A percentile compares a stretch with the other conserved stretches of the same genome.
Evolutionary conservation across 37 sponge, comb jelly and placozoan genomes (phyloP).

Genomic region (Halichondria panicea): DNA sequence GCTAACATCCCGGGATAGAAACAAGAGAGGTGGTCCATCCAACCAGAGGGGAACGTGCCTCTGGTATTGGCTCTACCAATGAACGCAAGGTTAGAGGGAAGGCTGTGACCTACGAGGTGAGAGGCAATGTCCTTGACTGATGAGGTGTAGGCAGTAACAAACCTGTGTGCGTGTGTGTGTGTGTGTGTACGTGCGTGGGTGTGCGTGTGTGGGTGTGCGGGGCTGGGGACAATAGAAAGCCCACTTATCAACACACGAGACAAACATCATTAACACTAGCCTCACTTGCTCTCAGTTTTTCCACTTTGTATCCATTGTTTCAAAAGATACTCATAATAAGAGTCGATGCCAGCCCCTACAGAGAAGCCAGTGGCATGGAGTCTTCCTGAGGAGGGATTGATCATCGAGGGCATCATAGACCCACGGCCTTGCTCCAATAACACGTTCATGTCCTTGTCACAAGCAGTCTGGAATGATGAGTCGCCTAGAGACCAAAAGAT

Average conservation of each 20-base stretch:
- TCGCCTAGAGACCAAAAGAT: background rate
- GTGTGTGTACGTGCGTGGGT: background rate
- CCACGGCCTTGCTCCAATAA: constrained; percentile 48
- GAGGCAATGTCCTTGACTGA: constrained; percentile 47
- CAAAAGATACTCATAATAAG: constrained; percentile 96
- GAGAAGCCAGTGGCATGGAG: constrained; percentile 51
- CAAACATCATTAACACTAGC: background rate
- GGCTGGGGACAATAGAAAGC: no score
- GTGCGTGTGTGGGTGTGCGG: background rate
- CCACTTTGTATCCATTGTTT: constrained; percentile 91
- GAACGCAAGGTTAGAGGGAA: constrained; percentile 68
- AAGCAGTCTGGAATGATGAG: constrained; percentile 55
- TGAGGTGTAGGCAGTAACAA: constrained; percentile 44
- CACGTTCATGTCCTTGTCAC: constrained; percentile 51
- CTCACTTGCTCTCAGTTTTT: constrained; percentile 78
- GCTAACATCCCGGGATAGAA: constrained; percentile 90
- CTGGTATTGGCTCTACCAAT: constrained; percentile 47
- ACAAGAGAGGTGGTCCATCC: constrained; percentile 74
- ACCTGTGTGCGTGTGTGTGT: constrained; percentile 25
- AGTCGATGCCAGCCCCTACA: constrained; percentile 88
- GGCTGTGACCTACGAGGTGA: constrained; percentile 49
- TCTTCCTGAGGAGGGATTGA: constrained; percentile 55
- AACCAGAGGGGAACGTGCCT: background rate
- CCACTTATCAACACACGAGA: no score
- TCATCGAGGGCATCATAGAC: constrained; percentile 52